These are phyloP conservation scores for Ephydatia muelleri DNA, from an alignment of 37 sponge, comb jelly and placozoan genomes.

Conservation along the genomic window DNA sequence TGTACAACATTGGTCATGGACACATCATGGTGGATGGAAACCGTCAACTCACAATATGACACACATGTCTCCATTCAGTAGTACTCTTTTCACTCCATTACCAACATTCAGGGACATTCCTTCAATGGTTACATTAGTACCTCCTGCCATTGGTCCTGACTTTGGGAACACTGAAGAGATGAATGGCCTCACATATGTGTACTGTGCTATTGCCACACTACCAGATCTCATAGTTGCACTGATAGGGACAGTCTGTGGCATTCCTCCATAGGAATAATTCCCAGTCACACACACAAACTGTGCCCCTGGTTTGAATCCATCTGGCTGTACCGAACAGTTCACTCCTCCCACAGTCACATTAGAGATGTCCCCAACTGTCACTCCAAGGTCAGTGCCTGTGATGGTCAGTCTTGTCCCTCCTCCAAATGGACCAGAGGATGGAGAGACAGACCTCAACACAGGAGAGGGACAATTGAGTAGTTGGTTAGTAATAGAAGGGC, in stretches of 20 bases:
- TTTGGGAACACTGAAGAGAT: slow-evolving; percentile 51
- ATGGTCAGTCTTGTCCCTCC: slow-evolving; percentile 75
- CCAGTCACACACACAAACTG: slow-evolving; percentile 37
- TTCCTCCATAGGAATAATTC: not conserved
- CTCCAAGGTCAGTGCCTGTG: slow-evolving; percentile 73
- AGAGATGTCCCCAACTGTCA: slow-evolving; percentile 23
- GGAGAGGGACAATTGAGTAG: slow-evolving; percentile 41
- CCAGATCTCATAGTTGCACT: not conserved
- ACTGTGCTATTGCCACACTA: not conserved
- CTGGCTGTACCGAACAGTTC: slow-evolving; percentile 20
- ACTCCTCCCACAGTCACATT: slow-evolving; percentile 22
- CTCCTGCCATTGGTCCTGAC: slow-evolving; percentile 79
- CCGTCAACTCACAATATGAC: slow-evolving; percentile 5
- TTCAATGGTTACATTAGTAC: slow-evolving; percentile 50
- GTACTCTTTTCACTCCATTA: slow-evolving; percentile 29
- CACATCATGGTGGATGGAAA: not conserved
- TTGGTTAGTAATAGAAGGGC: not conserved
- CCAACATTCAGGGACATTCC: slow-evolving; percentile 72
- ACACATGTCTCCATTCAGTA: slow-evolving; percentile 24
- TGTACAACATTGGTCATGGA: not conserved
- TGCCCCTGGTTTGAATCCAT: slow-evolving; percentile 32
- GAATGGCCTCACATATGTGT: slow-evolving; percentile 21
- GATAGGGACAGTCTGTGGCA: not conserved
- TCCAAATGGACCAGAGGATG: slow-evolving; percentile 51
- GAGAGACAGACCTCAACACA: slow-evolving; percentile 37